Evolutionary conservation across 2,797 vertebrate species (phyloP).

Genomic region (Cuniculus paca): DNA sequence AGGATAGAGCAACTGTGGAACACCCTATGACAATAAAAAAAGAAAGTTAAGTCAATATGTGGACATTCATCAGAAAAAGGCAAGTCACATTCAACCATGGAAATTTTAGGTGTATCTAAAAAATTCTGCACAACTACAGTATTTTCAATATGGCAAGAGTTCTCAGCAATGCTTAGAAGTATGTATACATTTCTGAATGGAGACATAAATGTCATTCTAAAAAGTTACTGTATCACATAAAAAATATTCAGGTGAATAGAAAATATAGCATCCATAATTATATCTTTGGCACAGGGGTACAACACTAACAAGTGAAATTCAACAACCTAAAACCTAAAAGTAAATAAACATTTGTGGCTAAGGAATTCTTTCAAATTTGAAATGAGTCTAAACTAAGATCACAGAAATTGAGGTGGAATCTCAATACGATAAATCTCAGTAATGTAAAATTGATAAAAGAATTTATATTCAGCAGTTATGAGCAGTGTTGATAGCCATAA

Average conservation of each 20-base stretch:
- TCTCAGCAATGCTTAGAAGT: neutral
- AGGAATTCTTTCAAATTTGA: constrained; percentile 18
- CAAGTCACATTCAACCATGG: neutral
- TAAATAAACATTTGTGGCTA: neutral
- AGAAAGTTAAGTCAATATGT: neutral
- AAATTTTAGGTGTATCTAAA: neutral
- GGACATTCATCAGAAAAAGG: neutral
- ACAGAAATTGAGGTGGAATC: neutral
- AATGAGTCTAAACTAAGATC: neutral
- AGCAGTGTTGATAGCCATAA: neutral
- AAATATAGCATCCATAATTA: fast-evolving
- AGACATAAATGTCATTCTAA: neutral
- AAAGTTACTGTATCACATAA: neutral
- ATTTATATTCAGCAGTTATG: neutral
- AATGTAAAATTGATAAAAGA: neutral
- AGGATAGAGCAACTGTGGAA: neutral
- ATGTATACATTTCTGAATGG: neutral
- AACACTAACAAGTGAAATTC: neutral
- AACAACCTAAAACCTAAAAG: neutral
- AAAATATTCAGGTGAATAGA: neutral
- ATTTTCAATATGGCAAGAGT: neutral
- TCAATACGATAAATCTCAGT: neutral
- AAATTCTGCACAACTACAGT: neutral
- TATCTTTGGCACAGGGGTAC: neutral
- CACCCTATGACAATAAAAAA: neutral